phyloP scores from a whole-genome alignment of 2,113 vertebrate genomes.

The Psephotus haematonotus region DNA sequence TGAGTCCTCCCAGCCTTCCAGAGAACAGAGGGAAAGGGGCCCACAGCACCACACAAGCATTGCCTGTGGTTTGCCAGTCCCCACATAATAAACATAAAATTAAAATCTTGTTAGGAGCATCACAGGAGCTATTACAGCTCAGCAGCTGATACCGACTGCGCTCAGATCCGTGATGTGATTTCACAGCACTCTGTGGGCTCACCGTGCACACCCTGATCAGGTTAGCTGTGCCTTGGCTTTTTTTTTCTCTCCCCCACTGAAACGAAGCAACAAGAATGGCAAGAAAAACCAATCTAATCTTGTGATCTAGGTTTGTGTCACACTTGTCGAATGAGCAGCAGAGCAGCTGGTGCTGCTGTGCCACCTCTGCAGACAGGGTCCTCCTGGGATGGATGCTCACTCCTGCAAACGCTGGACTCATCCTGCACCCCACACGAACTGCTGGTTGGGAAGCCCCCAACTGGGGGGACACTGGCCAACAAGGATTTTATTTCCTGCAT shows the following conservation, averaged over 20 bases:
- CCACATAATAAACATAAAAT: slow-evolving; percentile 76
- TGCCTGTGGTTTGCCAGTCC: slow-evolving; percentile 43
- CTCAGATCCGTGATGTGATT: slow-evolving; percentile 68
- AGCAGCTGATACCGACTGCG: slow-evolving; percentile 46
- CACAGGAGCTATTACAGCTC: slow-evolving; percentile 63
- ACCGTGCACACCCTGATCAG: not conserved
- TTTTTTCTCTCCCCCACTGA: not conserved
- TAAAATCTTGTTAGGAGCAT: slow-evolving; percentile 75
- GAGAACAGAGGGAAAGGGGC: not conserved
- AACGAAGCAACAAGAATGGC: not conserved
- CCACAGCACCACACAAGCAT: not conserved
- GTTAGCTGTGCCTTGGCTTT: not conserved
- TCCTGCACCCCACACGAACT: not conserved
- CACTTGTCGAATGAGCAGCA: not conserved
- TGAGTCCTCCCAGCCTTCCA: slow-evolving; percentile 34
- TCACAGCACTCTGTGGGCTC: slow-evolving; percentile 55
- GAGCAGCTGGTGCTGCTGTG: not conserved
- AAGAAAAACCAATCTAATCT: not conserved
- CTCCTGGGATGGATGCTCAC: not conserved
- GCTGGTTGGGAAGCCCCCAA: not conserved
- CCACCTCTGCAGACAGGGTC: not conserved
- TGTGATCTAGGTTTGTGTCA: not conserved
- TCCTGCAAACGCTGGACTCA: not conserved
- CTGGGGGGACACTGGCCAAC: fast-evolving
- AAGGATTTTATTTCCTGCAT: not conserved